Percentiles rank a stretch among this genome's conserved stretches.
Conservation (phyloP, 2,888 invertebrate genomes). For the Anodontia alba region DNA sequence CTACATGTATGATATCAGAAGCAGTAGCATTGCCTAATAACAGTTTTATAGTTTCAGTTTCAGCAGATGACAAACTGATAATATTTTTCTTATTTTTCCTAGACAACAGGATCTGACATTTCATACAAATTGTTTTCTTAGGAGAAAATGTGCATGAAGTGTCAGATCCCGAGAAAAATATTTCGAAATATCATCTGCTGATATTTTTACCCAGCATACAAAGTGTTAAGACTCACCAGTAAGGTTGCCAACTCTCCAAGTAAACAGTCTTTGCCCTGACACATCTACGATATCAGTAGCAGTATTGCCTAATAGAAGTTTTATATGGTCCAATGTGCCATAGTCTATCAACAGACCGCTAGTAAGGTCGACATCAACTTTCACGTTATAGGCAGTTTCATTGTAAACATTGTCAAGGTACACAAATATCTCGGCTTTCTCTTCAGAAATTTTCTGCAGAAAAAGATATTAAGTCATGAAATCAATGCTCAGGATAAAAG, state of each 20-base stretch:
- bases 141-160: too few relatives aligned
- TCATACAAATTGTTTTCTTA: too few relatives aligned
- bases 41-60: too few relatives aligned
- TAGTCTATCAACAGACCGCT: conserved; percentile 51
- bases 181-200: too few relatives aligned
- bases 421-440: conserved; percentile 39
- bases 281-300: conserved; percentile 22
- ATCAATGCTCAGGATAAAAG: too few relatives aligned
- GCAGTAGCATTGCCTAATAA: too few relatives aligned
- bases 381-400: conserved; percentile 35
- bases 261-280: conserved; percentile 30
- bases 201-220: too few relatives aligned
- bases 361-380: conserved; percentile 38
- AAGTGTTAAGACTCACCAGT: conserved; percentile 31
- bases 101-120: too few relatives aligned
- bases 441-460: conserved; percentile 28
- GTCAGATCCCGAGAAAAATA: too few relatives aligned
- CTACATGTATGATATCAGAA: too few relatives aligned
- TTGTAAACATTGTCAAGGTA: conserved; percentile 38
- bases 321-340: conserved; percentile 27
- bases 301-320: not conserved
- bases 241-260: conserved; percentile 48
- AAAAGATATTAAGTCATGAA: not conserved
- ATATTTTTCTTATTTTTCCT: too few relatives aligned
- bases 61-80: too few relatives aligned